Evolutionary conservation across 2,797 vertebrate species (phyloP).

Genomic region (Allobates femoralis): DNA sequence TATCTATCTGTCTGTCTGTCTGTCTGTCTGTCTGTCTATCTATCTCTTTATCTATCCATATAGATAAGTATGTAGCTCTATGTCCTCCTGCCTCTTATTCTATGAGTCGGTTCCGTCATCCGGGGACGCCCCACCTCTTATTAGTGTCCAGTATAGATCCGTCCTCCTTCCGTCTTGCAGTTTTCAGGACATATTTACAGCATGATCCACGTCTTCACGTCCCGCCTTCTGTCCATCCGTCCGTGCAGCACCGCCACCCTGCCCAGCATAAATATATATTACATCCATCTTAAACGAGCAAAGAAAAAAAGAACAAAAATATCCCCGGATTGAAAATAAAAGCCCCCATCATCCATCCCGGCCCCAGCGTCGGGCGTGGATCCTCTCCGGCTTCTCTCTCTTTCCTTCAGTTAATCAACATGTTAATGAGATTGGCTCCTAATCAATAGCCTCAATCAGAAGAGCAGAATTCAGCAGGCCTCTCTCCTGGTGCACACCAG

Average conservation of each 20-base stretch:
- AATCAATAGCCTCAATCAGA: conserved; percentile 82
- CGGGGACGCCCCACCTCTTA: conserved; percentile 41
- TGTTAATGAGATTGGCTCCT: conserved; percentile 82
- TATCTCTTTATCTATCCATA: background rate
- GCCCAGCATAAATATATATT: background rate
- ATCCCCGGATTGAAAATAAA: conserved; percentile 23
- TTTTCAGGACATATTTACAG: conserved; percentile 6
- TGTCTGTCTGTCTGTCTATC: background rate
- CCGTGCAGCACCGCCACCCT: background rate
- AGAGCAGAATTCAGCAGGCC: conserved; percentile 76
- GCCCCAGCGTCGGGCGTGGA: conserved; percentile 29
- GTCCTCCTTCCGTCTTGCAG: conserved; percentile 24
- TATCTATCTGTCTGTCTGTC: background rate
- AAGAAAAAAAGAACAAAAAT: conserved; percentile 27
- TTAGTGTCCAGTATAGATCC: conserved; percentile 37
- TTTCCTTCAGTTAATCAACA: conserved; percentile 80
- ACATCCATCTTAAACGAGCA: conserved; percentile 1
- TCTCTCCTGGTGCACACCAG: conserved; percentile 9
- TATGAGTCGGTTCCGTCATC: background rate
- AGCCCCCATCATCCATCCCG: background rate
- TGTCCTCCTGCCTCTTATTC: background rate
- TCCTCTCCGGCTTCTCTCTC: conserved; percentile 69
- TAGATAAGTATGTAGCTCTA: conserved; percentile 4
- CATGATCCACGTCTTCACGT: background rate
- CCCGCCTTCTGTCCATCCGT: conserved; percentile 24